Evolutionary conservation across 2,797 vertebrate genomes (phyloP).

Genomic region (Pyrocephalus nanus): DNA sequence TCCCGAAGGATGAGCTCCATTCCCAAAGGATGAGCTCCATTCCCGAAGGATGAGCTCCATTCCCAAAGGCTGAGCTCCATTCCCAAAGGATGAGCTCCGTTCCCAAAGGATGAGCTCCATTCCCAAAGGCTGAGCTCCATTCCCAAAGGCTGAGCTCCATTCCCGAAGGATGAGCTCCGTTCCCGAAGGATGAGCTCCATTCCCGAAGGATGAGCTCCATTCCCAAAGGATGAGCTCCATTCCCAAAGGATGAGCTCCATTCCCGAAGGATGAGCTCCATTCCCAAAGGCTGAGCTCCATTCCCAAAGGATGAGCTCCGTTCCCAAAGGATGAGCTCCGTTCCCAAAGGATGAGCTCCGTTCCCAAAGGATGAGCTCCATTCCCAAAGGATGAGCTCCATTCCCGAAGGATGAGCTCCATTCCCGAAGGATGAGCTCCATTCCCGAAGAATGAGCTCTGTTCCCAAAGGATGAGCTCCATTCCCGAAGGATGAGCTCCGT

Average conservation of each 20-base stretch:
- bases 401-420: accelerated
- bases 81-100: accelerated
- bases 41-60: accelerated
- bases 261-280: accelerated
- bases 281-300: accelerated
- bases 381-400: accelerated
- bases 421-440: accelerated
- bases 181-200: accelerated
- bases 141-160: background rate
- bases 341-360: no score
- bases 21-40: background rate
- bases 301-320: accelerated
- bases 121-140: no score
- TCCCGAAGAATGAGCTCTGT: no score
- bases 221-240: accelerated
- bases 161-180: accelerated
- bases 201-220: accelerated
- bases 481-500: background rate
- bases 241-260: background rate
- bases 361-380: background rate
- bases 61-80: accelerated
- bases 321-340: no score
- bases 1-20: accelerated
- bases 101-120: no score
- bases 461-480: no score